Percentiles rank a stretch among this genome's conserved stretches.
These are phyloP conservation scores for Tetramorium simillimum DNA, from an alignment of 1,140 invertebrate genomes.

Conservation along the genomic window DNA sequence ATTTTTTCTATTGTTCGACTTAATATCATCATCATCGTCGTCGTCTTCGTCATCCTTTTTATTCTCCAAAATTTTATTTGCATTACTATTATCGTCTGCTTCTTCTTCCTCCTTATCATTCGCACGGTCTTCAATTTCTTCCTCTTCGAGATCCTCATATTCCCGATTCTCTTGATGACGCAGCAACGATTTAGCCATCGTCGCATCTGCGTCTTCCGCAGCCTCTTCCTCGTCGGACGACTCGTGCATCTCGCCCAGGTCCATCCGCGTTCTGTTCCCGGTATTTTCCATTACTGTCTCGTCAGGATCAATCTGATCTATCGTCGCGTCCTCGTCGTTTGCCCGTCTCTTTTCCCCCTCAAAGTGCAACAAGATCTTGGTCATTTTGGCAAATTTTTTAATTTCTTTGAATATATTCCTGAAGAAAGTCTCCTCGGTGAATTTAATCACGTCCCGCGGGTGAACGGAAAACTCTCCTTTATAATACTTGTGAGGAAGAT, in stretches of 20 bases:
- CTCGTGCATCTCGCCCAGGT: conserved; percentile 85
- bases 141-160: conserved; percentile 90
- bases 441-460: conserved; percentile 89
- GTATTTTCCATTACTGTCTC: conserved; percentile 36
- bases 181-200: conserved; percentile 85
- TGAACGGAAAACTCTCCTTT: conserved; percentile 89
- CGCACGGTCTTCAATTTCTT: conserved; percentile 81
- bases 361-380: conserved; percentile 79
- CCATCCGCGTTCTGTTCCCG: conserved; percentile 50
- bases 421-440: conserved; percentile 89
- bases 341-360: conserved; percentile 78
- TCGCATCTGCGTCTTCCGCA: conserved; percentile 87
- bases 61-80: conserved; percentile 40
- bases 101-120: conserved; percentile 85
- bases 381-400: conserved; percentile 83
- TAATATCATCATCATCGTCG: conserved; percentile 74
- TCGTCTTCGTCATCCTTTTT: conserved; percentile 82
- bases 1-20: conserved; percentile 70
- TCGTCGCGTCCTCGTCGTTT: conserved; percentile 82
- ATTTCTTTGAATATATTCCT: conserved; percentile 87
- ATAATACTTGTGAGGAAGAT: conserved; percentile 91
- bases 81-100: conserved; percentile 68
- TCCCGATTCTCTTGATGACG: conserved; percentile 89
- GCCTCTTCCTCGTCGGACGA: conserved; percentile 88
- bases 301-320: conserved; percentile 81